Evolutionary conservation across 1,140 invertebrate genomes (phyloP).

Genomic region (Bradysia coprophila): DNA sequence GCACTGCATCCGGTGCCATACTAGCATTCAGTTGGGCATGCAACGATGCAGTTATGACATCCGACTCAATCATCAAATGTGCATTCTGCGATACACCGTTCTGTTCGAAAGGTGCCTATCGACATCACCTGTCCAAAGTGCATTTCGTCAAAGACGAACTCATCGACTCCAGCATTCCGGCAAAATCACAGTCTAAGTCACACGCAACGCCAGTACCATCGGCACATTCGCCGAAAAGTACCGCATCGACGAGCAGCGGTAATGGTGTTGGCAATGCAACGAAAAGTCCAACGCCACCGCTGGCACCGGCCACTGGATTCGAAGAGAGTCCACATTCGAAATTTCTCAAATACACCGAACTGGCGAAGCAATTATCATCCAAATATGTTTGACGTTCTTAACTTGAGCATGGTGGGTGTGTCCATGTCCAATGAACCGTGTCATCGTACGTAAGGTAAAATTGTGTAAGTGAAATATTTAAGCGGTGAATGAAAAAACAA

Average conservation of each 20-base stretch:
- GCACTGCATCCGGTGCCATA: constrained; percentile 57
- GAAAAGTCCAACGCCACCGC: constrained; percentile 1
- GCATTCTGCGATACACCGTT: constrained; percentile 93
- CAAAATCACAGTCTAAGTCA: constrained; percentile 15
- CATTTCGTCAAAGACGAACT: constrained; percentile 89
- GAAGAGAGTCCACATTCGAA: constrained; percentile 91
- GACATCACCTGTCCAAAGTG: constrained; percentile 91
- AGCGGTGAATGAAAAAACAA: background rate
- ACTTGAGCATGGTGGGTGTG: background rate
- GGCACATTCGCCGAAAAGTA: constrained; percentile 13
- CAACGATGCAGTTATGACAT: constrained; percentile 72
- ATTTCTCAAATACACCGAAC: constrained; percentile 91
- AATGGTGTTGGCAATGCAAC: constrained; percentile 2
- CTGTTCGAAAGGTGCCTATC: constrained; percentile 89
- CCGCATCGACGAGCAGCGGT: constrained; percentile 7
- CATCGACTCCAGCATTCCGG: constrained; percentile 41
- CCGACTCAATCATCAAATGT: constrained; percentile 83
- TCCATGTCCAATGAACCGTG: too few relatives aligned
- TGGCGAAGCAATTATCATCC: constrained; percentile 88
- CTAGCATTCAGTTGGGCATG: constrained; percentile 86
- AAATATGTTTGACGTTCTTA: constrained; percentile 61
- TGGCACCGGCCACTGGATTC: constrained; percentile 35
- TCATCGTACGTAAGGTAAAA: background rate
- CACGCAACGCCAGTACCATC: background rate
- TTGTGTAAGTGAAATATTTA: background rate